Percentiles rank a stretch among this genome's conserved stretches.
Evolutionary conservation across 2,113 vertebrate genomes (phyloP).

Genomic region (Oncorhynchus gorbuscha): DNA sequence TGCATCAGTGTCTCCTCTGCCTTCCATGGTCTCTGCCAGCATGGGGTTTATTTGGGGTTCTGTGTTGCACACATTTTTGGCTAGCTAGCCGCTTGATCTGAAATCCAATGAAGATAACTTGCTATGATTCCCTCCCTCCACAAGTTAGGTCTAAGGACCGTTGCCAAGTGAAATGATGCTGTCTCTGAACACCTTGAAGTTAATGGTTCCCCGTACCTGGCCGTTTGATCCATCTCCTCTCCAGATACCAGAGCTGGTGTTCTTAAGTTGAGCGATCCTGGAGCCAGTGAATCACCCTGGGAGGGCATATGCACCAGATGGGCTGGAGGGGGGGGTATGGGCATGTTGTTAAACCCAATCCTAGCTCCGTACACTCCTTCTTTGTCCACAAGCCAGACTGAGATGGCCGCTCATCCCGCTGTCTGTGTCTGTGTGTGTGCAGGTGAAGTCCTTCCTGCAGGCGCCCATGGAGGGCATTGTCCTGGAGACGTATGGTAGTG

Average conservation of each 20-base stretch:
- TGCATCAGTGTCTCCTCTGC: constrained; percentile 42
- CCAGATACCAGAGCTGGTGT: constrained; percentile 66
- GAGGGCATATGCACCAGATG: constrained; percentile 62
- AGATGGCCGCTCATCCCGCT: neutral
- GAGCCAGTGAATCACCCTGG: constrained; percentile 20
- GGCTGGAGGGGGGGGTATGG: constrained; percentile 37
- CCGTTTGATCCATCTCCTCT: constrained; percentile 58
- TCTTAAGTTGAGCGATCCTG: constrained; percentile 51
- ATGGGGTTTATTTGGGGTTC: constrained; percentile 33
- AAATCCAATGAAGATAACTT: constrained; percentile 27
- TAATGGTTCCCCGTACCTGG: constrained; percentile 57
- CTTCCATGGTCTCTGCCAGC: constrained; percentile 13
- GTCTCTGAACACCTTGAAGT: constrained; percentile 54
- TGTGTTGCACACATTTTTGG: constrained; percentile 32
- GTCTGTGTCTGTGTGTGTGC: constrained; percentile 19
- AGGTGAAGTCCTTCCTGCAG: constrained; percentile 92
- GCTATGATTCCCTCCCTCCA: constrained; percentile 41
- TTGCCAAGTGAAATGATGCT: constrained; percentile 54
- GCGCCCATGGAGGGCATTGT: constrained; percentile 90
- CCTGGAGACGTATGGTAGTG: constrained; percentile 91
- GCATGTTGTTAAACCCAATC: constrained; percentile 59
- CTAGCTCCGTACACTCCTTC: constrained; percentile 47
- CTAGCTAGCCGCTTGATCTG: constrained; percentile 13
- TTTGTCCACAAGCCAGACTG: constrained; percentile 2
- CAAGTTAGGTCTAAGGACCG: constrained; percentile 42